Evolutionary conservation across 2,797 vertebrate species (phyloP), one percentile per base, ranked within the genome.

Genomic region (Manis javanica): DNA sequence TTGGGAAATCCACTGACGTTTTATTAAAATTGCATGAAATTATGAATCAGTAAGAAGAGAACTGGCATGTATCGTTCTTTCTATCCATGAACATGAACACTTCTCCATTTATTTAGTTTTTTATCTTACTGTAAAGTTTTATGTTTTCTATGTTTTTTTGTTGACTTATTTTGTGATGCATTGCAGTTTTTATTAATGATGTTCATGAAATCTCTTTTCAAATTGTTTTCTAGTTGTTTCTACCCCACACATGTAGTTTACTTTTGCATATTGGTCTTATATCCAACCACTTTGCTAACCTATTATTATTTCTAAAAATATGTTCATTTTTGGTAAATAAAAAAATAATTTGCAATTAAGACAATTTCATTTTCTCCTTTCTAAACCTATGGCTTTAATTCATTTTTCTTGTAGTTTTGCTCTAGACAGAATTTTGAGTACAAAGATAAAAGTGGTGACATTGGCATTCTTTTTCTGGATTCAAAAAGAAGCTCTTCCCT

Each of bases 341-440:
- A 64, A 88, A 57, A 72, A 63, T 49, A 64, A 26, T 63, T 81
- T 90, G 64, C 24, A 59, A 88, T 91, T 88, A 68, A 74, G 55
- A 75, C n/a, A 29, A 26, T 59, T 46, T 79, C 90, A 64, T 94
- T 89, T 94, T 12, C 24, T 90, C 37, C 63, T 69, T 66, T 39
- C 39, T 31, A 93, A 63, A 75, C 5, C 21, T 91, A 34, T 69
- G 42, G 13, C 39, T 85, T 91, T 87, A 77, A 82, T 59, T 91
- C 75, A 75, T 75, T 96, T 87, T 87, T 94, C 26, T 57, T 81
- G 5, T 57, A 4, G 93, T 93, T 77, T 93, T 96, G 34, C 42
- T 72, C 4, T 84, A 84, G 42, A 57, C 66, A 96, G 75, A 83
- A 92, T 92, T 83, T 96, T 57, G 46, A 90, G 18, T n/a, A 31